Conservation (phyloP, 2,113 vertebrate genomes). For the Myxocyprinus asiaticus region DNA sequence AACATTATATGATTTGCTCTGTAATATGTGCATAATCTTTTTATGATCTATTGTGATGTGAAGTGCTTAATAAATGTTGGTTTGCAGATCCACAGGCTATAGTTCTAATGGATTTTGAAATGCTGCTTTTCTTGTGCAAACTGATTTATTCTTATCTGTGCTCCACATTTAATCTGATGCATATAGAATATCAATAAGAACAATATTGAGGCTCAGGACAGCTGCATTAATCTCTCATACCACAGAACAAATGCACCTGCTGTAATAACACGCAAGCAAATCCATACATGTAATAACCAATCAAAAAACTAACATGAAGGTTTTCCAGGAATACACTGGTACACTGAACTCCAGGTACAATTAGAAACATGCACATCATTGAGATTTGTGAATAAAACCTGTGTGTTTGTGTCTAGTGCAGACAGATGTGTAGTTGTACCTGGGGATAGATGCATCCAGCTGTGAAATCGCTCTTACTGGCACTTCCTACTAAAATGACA, state of each 20-base stretch:
- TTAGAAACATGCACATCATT: no score
- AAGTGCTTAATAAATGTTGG: constrained; percentile 5
- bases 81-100: constrained; percentile 12
- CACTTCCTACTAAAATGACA: constrained; percentile 29
- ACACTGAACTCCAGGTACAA: background rate
- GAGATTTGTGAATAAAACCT: no score
- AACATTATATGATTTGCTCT: background rate
- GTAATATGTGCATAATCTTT: constrained; percentile 7
- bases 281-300: no score
- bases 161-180: constrained; percentile 6
- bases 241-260: background rate
- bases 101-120: constrained; percentile 18
- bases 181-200: constrained; percentile 16
- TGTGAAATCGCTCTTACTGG: constrained; percentile 44
- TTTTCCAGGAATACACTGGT: background rate
- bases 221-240: background rate
- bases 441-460: constrained; percentile 20
- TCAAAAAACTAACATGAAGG: background rate
- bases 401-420: background rate
- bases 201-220: background rate
- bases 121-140: no score
- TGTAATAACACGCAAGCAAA: background rate
- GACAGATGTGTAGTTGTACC: constrained; percentile 17
- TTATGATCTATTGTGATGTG: constrained; percentile 22
- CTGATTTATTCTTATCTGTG: background rate